phyloP scores from a whole-genome alignment of 2,888 invertebrate species.

The Exephanes ischioxanthus region DNA sequence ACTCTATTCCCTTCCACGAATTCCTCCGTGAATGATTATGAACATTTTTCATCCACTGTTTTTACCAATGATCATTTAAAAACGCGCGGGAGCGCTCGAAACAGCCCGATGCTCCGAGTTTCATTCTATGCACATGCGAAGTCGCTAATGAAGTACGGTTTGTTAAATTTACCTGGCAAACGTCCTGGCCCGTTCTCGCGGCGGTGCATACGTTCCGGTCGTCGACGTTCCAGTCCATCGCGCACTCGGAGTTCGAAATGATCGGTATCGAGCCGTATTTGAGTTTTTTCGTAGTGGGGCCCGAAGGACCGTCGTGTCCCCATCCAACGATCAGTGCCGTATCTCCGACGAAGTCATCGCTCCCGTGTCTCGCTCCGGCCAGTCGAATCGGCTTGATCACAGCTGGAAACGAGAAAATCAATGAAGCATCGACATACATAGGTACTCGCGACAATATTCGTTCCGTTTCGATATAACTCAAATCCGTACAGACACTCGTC shows the following conservation, averaged over 20 bases:
- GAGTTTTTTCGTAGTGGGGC: conserved; percentile 38
- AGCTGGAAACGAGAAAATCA: conserved; percentile 56
- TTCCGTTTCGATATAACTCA: too few relatives aligned
- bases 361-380: conserved; percentile 17
- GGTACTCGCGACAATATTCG: background rate
- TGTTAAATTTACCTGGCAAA: conserved; percentile 71
- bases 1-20: background rate
- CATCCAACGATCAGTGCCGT: conserved; percentile 70
- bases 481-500: background rate
- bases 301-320: conserved; percentile 64
- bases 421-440: background rate
- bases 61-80: too few relatives aligned
- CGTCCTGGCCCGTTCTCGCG: conserved; percentile 61
- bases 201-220: conserved; percentile 71
- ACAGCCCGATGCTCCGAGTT: too few relatives aligned
- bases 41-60: too few relatives aligned
- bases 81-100: too few relatives aligned
- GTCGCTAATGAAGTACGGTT: background rate
- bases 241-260: conserved; percentile 66
- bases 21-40: too few relatives aligned
- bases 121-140: too few relatives aligned
- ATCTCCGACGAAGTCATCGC: conserved; percentile 11
- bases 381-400: conserved; percentile 70
- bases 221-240: conserved; percentile 64
- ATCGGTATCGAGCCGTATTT: conserved; percentile 70